Evolutionary conservation across 2,797 vertebrate genomes (phyloP), one percentile per base, ranked within the genome.

Genomic region (Tiaroga cobitis): DNA sequence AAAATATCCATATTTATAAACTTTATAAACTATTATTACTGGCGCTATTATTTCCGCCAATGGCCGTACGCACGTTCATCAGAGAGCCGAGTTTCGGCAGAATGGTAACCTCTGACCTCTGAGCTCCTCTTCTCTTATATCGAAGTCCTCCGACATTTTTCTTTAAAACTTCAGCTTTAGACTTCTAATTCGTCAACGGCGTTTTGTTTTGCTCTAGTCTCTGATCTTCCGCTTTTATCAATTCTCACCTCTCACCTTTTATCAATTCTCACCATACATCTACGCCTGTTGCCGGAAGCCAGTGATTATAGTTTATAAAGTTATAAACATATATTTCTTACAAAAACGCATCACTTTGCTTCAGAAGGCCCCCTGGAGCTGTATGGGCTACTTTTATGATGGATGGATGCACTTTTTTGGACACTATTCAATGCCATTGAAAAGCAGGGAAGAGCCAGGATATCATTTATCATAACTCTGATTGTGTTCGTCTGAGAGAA

Each of bases 61-160:
- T 1, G 2, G n/a, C 11, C 5, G n/a, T 26, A 13, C n/a, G 0
- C n/a, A 4, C 24, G 4, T 59, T 59, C 24, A 59, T 0, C 8
- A 61, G n/a, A n/a, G 24, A 61, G 10, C 26, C 10, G 10, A 61
- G 8, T 8, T 2, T 18, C 0, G 8, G 8, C 51, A 8, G 19
- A 56, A 59, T 3, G 51, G 21, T 56, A 21, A 56, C 54, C 54
- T n/a, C 8, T 56, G 54, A 54, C 51, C 51, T 3, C 3, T 0
- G 3, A 51, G 8, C 54, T 24, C 21, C 10, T 26, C 4, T 61
- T 13, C n/a, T 61, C 11, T 61, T 26, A 26, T 15, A 61, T 26
- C 0, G 5, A 26, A 61, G 21, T 61, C 59, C n/a, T 26, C 4
- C 1, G 0, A 5, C 11, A 2, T 10, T 61, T 59, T 6, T 61